Conservation (phyloP, 2,888 invertebrate species). For the Sesia bembeciformis region DNA sequence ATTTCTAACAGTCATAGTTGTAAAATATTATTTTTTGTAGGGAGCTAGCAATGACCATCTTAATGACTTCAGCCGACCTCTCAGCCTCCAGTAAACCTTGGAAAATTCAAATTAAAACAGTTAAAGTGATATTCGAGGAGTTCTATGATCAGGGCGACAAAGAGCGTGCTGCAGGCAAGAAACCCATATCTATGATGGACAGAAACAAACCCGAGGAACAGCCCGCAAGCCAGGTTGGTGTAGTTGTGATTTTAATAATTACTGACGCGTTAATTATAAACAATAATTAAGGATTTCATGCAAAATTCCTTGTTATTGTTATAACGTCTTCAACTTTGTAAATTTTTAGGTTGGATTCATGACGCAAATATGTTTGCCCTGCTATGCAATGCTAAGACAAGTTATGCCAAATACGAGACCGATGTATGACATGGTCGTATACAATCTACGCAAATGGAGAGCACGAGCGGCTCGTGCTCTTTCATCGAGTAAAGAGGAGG, state of each 20-base stretch:
- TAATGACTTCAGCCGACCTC: constrained; percentile 89
- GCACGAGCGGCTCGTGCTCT: constrained; percentile 17
- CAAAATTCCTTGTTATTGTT: too few species aligned
- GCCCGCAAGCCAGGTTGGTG: constrained; percentile 80
- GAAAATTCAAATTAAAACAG: constrained; percentile 86
- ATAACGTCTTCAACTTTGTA: not conserved
- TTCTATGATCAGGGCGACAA: constrained; percentile 87
- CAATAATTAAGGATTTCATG: too few species aligned
- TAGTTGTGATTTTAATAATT: not conserved
- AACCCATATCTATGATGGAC: constrained; percentile 89
- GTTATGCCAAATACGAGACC: constrained; percentile 82
- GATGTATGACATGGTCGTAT: constrained; percentile 78
- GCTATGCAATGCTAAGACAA: constrained; percentile 79
- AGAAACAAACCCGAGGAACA: constrained; percentile 82
- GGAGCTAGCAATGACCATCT: constrained; percentile 80
- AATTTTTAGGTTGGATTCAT: constrained; percentile 82
- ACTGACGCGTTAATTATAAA: too few species aligned
- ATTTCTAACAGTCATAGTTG: too few species aligned
- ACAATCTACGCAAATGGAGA: constrained; percentile 59
- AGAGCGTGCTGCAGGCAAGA: constrained; percentile 78
- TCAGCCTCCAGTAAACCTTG: constrained; percentile 91
- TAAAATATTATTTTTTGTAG: constrained; percentile 27
- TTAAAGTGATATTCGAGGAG: constrained; percentile 86
- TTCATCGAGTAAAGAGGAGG: not conserved
- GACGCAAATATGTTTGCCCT: constrained; percentile 86